These are phyloP conservation scores for Drosophila carrolli DNA, from an alignment of 1,140 invertebrate genomes.

Conservation along the genomic window DNA sequence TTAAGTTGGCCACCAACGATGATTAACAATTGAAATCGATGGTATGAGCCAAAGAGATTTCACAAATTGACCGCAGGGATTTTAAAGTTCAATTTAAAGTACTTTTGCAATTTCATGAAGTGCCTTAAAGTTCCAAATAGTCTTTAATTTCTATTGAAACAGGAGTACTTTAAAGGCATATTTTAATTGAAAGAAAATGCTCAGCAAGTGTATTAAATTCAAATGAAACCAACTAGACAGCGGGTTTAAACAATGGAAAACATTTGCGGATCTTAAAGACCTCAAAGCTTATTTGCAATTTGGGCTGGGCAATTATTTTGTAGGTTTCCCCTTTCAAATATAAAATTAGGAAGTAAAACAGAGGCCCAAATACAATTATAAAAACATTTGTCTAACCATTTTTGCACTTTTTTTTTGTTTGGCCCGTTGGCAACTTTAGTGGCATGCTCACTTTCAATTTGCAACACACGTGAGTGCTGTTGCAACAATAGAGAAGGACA, in stretches of 20 bases:
- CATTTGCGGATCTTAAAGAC: constrained; percentile 10
- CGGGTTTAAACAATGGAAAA: constrained; percentile 2
- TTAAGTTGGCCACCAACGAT: constrained; percentile 26
- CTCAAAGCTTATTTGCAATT: constrained; percentile 13
- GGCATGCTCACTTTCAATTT: constrained; percentile 69
- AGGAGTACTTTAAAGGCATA: too few species aligned
- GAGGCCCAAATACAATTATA: constrained; percentile 65
- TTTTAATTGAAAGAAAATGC: background rate
- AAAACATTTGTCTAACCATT: constrained; percentile 58
- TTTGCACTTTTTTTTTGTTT: background rate
- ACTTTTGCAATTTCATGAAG: background rate
- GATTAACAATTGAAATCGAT: constrained; percentile 33
- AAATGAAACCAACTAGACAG: constrained; percentile 7
- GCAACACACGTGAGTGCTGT: constrained; percentile 24
- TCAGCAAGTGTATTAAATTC: background rate
- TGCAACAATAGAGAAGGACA: constrained; percentile 48
- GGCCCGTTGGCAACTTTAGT: constrained; percentile 35
- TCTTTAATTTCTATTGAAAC: background rate
- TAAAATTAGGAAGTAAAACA: constrained; percentile 13
- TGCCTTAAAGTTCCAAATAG: background rate
- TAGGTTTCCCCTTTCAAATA: background rate
- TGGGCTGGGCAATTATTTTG: background rate
- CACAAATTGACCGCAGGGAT: background rate
- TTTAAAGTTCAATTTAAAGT: background rate
- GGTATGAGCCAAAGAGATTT: constrained; percentile 1